Percentiles rank a stretch among this genome's conserved stretches.
These are phyloP conservation scores for Periophthalmus modestus DNA, from an alignment of 2,113 vertebrate genomes.

Conservation along the genomic window DNA sequence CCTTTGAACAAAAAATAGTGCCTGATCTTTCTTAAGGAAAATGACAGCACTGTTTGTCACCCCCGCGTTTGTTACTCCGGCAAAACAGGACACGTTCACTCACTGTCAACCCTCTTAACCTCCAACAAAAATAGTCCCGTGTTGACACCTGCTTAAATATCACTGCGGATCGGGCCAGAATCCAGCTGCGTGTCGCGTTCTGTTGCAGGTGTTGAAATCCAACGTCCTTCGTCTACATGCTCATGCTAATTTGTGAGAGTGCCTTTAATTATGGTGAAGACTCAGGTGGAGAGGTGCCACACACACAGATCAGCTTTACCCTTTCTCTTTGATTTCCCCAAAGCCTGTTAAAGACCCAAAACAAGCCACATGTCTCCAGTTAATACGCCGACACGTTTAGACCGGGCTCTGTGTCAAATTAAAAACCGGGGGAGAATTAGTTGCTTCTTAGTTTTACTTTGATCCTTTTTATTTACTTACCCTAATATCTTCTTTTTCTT, in stretches of 20 bases:
- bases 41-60: conserved; percentile 16
- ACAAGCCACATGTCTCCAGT: conserved; percentile 20
- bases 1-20: conserved; percentile 23
- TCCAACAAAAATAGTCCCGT: conserved; percentile 43
- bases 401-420: conserved; percentile 3
- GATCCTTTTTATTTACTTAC: background rate
- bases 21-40: conserved; percentile 55
- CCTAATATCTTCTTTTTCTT: background rate
- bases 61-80: background rate
- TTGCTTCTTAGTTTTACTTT: background rate
- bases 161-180: conserved; percentile 37
- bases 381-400: background rate
- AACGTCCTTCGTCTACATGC: conserved; percentile 48
- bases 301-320: conserved; percentile 61
- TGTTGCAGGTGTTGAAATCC: conserved; percentile 60
- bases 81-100: conserved; percentile 14
- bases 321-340: conserved; percentile 74
- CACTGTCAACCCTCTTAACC: conserved; percentile 31
- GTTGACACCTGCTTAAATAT: conserved; percentile 69
- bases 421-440: background rate
- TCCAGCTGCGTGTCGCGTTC: conserved; percentile 45
- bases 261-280: conserved; percentile 63
- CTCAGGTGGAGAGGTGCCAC: conserved; percentile 63
- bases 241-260: conserved; percentile 65
- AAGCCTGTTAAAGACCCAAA: conserved; percentile 54